A percentile compares a stretch with the other conserved stretches of the same genome.
Evolutionary conservation across 2,113 vertebrate species (phyloP).

Genomic region (Hiodon tergisus): DNA sequence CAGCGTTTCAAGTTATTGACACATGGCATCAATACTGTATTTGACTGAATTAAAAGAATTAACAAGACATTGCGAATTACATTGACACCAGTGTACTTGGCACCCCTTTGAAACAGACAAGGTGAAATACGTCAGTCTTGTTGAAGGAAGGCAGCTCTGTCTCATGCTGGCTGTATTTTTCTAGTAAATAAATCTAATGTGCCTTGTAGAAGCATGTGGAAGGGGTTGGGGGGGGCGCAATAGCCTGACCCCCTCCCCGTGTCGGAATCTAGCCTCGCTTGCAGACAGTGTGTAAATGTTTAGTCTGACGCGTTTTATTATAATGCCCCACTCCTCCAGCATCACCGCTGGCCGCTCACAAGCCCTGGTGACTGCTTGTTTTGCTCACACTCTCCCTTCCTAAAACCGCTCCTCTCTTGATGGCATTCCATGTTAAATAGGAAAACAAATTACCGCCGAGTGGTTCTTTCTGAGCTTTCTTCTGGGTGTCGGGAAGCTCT

Average conservation of each 20-base stretch:
- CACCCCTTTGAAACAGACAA: not conserved
- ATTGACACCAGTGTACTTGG: not conserved
- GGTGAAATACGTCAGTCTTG: not conserved
- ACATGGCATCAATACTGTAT: too few species aligned
- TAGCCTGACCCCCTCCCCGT: not conserved
- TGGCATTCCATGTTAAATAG: slow-evolving; percentile 27
- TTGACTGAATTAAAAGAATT: too few species aligned
- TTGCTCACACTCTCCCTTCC: slow-evolving; percentile 9
- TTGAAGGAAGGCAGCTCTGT: not conserved
- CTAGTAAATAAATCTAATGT: not conserved
- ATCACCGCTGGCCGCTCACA: slow-evolving; percentile 19
- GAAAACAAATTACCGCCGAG: slow-evolving; percentile 42
- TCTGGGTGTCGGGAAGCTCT: not conserved
- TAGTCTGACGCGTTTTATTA: slow-evolving; percentile 41
- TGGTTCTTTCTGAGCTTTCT: not conserved
- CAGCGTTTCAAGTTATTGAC: too few species aligned
- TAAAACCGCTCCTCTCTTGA: slow-evolving; percentile 23
- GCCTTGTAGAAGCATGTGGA: not conserved
- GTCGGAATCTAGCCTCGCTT: slow-evolving; percentile 12
- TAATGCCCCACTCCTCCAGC: slow-evolving; percentile 27
- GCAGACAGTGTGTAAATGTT: slow-evolving; percentile 44
- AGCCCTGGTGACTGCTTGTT: not conserved
- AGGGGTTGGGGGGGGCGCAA: not conserved
- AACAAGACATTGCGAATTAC: not conserved
- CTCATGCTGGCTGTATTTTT: not conserved